Evolutionary conservation across 2,888 invertebrate species (phyloP), one percentile per base, ranked within the genome.

Genomic region (Priocnemis perturbator): DNA sequence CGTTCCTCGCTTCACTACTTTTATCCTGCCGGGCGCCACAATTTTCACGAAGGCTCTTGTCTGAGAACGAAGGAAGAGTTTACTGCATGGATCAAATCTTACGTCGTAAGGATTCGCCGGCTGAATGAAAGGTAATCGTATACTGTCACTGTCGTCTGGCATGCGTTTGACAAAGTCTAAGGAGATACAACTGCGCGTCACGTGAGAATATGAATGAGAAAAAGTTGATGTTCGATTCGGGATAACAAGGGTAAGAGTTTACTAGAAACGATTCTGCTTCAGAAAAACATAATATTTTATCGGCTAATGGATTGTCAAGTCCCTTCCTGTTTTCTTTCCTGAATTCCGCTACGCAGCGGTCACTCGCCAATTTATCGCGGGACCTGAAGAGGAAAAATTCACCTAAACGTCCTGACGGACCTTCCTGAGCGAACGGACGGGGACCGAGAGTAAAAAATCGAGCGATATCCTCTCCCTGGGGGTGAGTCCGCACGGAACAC

Each of bases 71-170:
- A 48, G 60, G 14, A 9, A 55, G 58, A 56, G 74, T 85, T 85
- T 85, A 85, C 84, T 84, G 81, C 81, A 56, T 64, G 57, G 67
- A 78, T 78, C 79, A 81, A 85, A 84, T 79, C 80, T 70, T 69
- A 69, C 62, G 69, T 81, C 74, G 72, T 79, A 78, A 76, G 79
- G 74, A 80, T 79, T 78, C 79, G 73, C 73, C 70, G 73, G 73
- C 76, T 82, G 84, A 85, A 83, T 81, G 82, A 84, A 84, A 83
- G 78, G 70, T 77, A 79, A 84, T 83, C 78, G 74, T 78, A 77
- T 77, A 65, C 67, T 66, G 20, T 64, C 2, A 37, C 11, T 3
- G 37, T 37, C 37, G 1, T 37, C 37, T 37, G 37, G 1, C 37
- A 37, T 9, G 2, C 37, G 37, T 5, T 37, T 37, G 11, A 11